Conservation (phyloP, 2,888 invertebrate genomes). For the Clitarchus hookeri region DNA sequence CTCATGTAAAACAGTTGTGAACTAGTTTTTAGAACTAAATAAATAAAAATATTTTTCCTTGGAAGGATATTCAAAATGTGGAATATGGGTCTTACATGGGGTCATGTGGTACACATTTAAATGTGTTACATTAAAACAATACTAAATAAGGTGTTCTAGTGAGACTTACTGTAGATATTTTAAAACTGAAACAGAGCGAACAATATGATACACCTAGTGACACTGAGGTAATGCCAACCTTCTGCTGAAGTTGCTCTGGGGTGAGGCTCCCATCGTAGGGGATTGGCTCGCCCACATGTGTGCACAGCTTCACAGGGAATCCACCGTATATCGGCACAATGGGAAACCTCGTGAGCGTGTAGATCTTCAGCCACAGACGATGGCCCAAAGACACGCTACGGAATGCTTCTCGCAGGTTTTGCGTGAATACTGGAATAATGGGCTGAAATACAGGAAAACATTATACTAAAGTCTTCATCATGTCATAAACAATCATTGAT, state of each 20-base stretch:
- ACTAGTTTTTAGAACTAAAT: too few species aligned
- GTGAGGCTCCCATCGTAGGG: conserved; percentile 71
- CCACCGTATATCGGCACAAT: conserved; percentile 95
- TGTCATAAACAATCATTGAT: background rate
- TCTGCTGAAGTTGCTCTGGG: conserved; percentile 79
- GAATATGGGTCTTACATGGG: too few species aligned
- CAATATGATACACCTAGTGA: background rate
- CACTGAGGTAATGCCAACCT: conserved; percentile 60
- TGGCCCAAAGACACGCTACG: conserved; percentile 79
- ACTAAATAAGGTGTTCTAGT: too few species aligned
- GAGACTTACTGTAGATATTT: background rate
- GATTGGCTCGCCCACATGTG: conserved; percentile 85
- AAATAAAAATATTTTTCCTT: too few species aligned
- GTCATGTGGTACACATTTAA: too few species aligned
- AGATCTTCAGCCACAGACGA: conserved; percentile 78
- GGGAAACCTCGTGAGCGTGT: conserved; percentile 83
- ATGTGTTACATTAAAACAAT: too few species aligned
- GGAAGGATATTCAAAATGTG: too few species aligned
- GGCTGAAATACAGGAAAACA: conserved; percentile 63
- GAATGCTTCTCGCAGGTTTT: conserved; percentile 94
- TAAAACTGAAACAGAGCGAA: background rate
- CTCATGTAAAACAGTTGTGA: too few species aligned
- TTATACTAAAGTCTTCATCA: background rate
- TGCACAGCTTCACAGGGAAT: conserved; percentile 94
- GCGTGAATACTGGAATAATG: conserved; percentile 95